These are phyloP conservation scores for Mythimna pallens DNA, from an alignment of 2,888 invertebrate genomes.

Conservation along the genomic window DNA sequence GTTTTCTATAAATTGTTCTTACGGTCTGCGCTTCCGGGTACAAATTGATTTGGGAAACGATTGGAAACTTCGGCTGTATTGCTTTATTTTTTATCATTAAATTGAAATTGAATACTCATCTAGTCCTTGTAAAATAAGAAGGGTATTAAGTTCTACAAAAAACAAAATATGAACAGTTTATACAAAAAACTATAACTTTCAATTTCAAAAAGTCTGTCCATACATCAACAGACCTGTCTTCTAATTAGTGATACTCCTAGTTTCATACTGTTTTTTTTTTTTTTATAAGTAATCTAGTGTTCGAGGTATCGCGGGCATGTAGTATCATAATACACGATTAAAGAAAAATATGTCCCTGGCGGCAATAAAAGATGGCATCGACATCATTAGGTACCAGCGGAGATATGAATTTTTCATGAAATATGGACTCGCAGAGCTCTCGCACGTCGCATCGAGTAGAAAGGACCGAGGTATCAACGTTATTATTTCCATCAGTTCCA, in stretches of 20 bases:
- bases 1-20: constrained; percentile 41
- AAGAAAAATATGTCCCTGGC: constrained; percentile 85
- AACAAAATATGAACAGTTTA: constrained; percentile 11
- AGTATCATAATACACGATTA: constrained; percentile 83
- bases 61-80: not conserved
- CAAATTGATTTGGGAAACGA: constrained; percentile 37
- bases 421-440: constrained; percentile 82
- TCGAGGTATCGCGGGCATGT: constrained; percentile 67
- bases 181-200: constrained; percentile 23
- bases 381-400: constrained; percentile 86
- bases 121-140: not conserved
- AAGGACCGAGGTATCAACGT: constrained; percentile 74
- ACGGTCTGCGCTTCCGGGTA: constrained; percentile 12
- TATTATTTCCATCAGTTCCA: constrained; percentile 82
- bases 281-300: constrained; percentile 46
- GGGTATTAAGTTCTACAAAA: not conserved
- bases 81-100: constrained; percentile 22
- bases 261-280: constrained; percentile 50
- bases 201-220: constrained; percentile 29
- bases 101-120: constrained; percentile 1
- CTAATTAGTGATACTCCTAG: constrained; percentile 52
- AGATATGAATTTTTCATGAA: constrained; percentile 90
- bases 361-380: constrained; percentile 87
- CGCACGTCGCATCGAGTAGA: constrained; percentile 77
- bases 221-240: constrained; percentile 45